Evolutionary conservation across 2,797 vertebrate genomes (phyloP).

Genomic region (Pseudochirops corinnae): DNA sequence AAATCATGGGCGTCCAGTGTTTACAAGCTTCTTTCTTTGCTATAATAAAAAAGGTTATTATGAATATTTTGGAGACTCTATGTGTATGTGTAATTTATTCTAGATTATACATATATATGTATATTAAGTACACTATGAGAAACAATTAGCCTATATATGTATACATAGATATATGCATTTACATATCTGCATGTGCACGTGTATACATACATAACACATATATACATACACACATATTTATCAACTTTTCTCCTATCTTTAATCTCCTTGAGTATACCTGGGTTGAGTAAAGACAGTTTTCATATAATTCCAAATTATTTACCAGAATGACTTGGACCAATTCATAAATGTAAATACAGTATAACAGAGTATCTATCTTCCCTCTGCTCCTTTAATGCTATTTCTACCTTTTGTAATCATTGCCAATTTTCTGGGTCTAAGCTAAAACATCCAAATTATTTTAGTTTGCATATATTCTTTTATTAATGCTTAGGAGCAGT

Average conservation of each 20-base stretch:
- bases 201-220: background rate
- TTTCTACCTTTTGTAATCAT: background rate
- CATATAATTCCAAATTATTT: background rate
- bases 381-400: background rate
- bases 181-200: background rate
- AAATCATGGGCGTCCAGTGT: background rate
- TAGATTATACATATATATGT: background rate
- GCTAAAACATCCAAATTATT: background rate
- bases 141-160: background rate
- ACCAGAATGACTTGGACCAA: background rate
- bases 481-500: background rate
- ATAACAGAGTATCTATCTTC: background rate
- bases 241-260: background rate
- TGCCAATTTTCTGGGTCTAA: background rate
- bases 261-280: background rate
- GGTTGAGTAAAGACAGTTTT: background rate
- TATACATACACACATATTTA: too few species aligned
- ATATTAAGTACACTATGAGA: background rate
- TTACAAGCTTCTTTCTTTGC: background rate
- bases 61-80: background rate
- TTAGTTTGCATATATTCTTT: background rate
- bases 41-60: background rate
- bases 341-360: background rate
- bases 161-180: too few species aligned
- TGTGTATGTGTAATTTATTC: background rate